These are phyloP conservation scores for Trigoniulus corallinus DNA, from an alignment of 1,140 invertebrate species.

Conservation along the genomic window DNA sequence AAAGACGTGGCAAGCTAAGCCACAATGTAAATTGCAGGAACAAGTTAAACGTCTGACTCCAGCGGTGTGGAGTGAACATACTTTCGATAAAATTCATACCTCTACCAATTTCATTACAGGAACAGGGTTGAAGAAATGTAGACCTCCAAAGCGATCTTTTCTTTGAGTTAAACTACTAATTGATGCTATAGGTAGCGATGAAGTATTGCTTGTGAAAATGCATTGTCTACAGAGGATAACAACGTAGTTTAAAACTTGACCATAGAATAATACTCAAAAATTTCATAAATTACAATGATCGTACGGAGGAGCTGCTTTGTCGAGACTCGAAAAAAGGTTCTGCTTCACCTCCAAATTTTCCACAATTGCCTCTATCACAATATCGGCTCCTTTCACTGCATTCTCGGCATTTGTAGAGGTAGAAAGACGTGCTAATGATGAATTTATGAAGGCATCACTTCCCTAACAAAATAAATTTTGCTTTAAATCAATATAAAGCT, in stretches of 20 bases:
- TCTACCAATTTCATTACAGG: conserved; percentile 81
- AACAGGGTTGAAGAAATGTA: conserved; percentile 88
- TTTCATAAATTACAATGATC: background rate
- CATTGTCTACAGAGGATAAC: conserved; percentile 26
- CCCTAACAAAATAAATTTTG: too few species aligned
- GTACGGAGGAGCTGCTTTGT: conserved; percentile 18
- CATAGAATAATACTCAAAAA: background rate
- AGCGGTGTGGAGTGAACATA: too few species aligned
- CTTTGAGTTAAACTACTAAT: conserved; percentile 37
- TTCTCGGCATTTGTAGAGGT: conserved; percentile 38
- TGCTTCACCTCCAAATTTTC: conserved; percentile 67
- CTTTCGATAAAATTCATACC: too few species aligned
- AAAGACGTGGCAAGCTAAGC: too few species aligned
- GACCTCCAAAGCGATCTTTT: conserved; percentile 49
- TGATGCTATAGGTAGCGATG: conserved; percentile 64
- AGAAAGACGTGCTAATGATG: conserved; percentile 40
- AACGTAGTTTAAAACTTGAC: background rate
- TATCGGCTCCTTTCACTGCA: conserved; percentile 45
- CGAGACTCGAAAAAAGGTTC: conserved; percentile 47
- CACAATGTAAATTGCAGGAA: too few species aligned
- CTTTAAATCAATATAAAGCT: too few species aligned
- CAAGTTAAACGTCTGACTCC: too few species aligned
- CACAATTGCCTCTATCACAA: conserved; percentile 74
- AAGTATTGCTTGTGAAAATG: conserved; percentile 76
- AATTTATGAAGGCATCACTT: conserved; percentile 38